Evolutionary conservation across 2,888 invertebrate genomes (phyloP), one percentile per base, ranked within the genome.

Genomic region (Amiota minor): DNA sequence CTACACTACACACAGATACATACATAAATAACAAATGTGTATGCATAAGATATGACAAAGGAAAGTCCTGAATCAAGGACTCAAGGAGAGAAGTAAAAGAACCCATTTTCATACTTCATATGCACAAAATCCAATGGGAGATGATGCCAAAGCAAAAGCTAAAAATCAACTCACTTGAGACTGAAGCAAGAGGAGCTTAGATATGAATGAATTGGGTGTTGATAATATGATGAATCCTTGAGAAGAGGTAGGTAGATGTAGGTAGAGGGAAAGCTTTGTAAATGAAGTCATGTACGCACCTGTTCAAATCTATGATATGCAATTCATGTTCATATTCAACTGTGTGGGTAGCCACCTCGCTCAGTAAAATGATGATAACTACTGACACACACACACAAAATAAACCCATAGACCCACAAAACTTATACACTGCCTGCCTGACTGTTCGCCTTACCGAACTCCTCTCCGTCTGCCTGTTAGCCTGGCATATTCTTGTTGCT

Each of bases 311-410:
- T 46, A 47, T n/a, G 50, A 53, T 49, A 75, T 84, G 80, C 84
- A 84, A 81, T 84, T 83, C 84, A 81, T 84, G 83, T 84, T 82
- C 84, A 81, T 84, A 81, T 84, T 81, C 84, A 81, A 82, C 84
- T 83, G 84, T 84, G 81, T 78, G 46, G 35, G 35, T 8, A 35
- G 6, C 2, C 35, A 3, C 35, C 35, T 6, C 49, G 65, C 16
- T 35, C 35, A 46, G 45, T 16, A 16, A 62, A 62, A 62, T 45
- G 45, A 45, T 62, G 45, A 12, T 35, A 45, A 62, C 62, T 62
- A 62, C 62, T 14, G 46, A 46, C 62, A 62, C 23, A 23, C 12
- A 23, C 12, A 61, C 23, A 35, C 62, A 62, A 23, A 3, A 35
- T 35, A 35, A 14, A 53, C 3, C 12, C 53, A 10, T 53, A 12